Percentiles rank a stretch among this genome's conserved stretches.
phyloP scores from a whole-genome alignment of 2,113 vertebrate species.

The Alectura lathami region DNA sequence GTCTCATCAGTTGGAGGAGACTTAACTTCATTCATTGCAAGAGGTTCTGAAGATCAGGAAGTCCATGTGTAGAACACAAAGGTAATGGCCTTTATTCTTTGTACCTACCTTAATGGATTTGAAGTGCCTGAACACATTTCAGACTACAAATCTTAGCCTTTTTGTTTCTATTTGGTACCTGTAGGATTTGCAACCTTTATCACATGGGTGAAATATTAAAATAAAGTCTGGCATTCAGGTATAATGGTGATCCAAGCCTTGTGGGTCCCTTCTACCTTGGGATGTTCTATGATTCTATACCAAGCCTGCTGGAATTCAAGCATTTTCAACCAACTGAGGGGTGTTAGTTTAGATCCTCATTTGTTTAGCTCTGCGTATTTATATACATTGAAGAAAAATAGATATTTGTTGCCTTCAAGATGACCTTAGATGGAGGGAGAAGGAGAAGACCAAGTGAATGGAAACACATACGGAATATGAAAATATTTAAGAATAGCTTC shows the following conservation, averaged over 20 bases:
- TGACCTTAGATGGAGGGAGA: neutral
- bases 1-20: neutral
- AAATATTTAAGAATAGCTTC: neutral
- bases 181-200: neutral
- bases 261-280: neutral
- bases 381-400: neutral
- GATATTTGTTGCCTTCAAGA: neutral
- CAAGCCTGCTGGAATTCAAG: neutral
- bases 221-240: neutral
- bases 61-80: neutral
- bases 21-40: neutral
- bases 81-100: fast-evolving
- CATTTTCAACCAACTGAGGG: too few relatives aligned
- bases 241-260: neutral
- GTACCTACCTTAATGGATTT: neutral
- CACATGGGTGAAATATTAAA: neutral
- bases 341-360: neutral
- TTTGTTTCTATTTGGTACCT: neutral
- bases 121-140: neutral
- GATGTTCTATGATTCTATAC: neutral
- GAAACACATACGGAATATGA: neutral
- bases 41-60: neutral
- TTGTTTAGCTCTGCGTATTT: neutral
- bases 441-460: neutral
- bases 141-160: neutral